phyloP scores from a whole-genome alignment of 1,140 invertebrate genomes.

The Euwallacea similis region DNA sequence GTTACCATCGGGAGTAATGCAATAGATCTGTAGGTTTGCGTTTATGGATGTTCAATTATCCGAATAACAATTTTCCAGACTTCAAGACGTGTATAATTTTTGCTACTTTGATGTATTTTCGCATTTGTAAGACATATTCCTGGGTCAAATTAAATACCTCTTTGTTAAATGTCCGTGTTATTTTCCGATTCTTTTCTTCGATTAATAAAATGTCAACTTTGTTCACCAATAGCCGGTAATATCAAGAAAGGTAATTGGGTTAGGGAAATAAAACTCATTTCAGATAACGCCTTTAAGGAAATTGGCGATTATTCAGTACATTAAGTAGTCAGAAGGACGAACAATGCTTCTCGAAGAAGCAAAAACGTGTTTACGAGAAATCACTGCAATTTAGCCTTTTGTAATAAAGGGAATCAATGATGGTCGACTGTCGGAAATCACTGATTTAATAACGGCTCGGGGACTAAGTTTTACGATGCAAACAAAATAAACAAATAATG shows the following conservation, averaged over 20 bases:
- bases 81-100: too few relatives aligned
- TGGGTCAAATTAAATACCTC: too few relatives aligned
- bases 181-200: too few relatives aligned
- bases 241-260: conserved; percentile 14
- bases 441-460: conserved; percentile 5
- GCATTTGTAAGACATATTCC: too few relatives aligned
- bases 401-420: not conserved
- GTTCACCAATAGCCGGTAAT: not conserved
- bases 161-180: too few relatives aligned
- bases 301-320: conserved; percentile 34
- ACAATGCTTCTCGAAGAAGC: conserved; percentile 15
- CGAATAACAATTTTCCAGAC: too few relatives aligned
- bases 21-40: too few relatives aligned
- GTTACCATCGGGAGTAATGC: too few relatives aligned
- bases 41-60: too few relatives aligned
- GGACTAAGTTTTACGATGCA: not conserved
- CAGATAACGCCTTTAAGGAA: conserved; percentile 29
- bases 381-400: conserved; percentile 9
- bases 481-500: conserved; percentile 6
- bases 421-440: not conserved
- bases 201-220: not conserved
- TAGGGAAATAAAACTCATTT: conserved; percentile 25
- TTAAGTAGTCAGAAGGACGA: conserved; percentile 21
- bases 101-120: too few relatives aligned
- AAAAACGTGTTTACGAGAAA: conserved; percentile 22